A percentile compares a stretch with the other conserved stretches of the same genome.
Conservation (phyloP, 2,797 vertebrate genomes). For the Alca torda region DNA sequence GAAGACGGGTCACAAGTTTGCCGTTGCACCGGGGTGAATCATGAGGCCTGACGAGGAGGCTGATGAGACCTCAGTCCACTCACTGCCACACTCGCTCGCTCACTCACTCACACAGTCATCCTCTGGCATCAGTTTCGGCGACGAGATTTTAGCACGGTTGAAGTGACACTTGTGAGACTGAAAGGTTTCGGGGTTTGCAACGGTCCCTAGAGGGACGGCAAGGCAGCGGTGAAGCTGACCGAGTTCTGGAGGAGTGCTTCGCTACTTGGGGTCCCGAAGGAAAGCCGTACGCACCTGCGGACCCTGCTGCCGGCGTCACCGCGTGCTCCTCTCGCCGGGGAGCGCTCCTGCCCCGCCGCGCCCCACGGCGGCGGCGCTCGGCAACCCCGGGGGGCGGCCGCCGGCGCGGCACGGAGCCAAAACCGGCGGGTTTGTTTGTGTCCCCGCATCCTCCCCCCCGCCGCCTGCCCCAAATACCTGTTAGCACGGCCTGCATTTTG, state of each 20-base stretch:
- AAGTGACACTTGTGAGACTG: accelerated
- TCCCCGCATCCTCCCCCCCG: neutral
- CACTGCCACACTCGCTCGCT: neutral
- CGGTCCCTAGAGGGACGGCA: neutral
- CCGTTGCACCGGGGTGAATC: accelerated
- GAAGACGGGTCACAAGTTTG: accelerated
- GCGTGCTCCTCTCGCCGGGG: neutral
- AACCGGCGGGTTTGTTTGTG: accelerated
- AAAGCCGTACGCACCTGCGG: neutral
- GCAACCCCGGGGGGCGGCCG: too few relatives aligned
- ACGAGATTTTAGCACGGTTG: accelerated
- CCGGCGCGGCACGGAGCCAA: too few relatives aligned
- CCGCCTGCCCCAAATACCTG: accelerated
- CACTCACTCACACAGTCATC: accelerated
- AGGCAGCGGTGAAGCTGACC: neutral
- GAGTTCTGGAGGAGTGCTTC: neutral
- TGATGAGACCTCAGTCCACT: accelerated
- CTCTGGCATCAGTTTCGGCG: accelerated
- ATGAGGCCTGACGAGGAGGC: accelerated
- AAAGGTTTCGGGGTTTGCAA: accelerated
- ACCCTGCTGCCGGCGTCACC: accelerated
- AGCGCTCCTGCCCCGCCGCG: neutral
- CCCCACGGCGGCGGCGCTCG: neutral
- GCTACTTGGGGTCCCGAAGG: accelerated
- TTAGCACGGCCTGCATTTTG: neutral